Percentiles rank a stretch among this genome's conserved stretches.
Evolutionary conservation across 2,113 vertebrate species (phyloP).

Genomic region (Phaetusa simplex): DNA sequence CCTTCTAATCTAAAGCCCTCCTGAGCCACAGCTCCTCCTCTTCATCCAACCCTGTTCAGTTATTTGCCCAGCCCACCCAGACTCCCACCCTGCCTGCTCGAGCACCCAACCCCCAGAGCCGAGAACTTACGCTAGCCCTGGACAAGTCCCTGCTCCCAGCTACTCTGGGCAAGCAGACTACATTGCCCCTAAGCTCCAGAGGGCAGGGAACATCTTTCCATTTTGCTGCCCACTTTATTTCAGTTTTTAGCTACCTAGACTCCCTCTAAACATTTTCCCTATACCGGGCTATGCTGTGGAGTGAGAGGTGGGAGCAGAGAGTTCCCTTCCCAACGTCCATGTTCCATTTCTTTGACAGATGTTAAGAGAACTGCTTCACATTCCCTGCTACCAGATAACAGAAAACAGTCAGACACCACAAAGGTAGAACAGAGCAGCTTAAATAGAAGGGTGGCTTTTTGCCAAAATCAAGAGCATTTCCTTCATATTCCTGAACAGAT

Average conservation of each 20-base stretch:
- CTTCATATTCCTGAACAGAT: background rate
- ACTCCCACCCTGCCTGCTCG: rapidly evolving
- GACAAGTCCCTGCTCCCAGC: background rate
- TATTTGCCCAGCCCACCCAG: background rate
- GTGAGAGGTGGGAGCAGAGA: background rate
- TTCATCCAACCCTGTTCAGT: background rate
- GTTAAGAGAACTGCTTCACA: background rate
- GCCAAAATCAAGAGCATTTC: background rate
- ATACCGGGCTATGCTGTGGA: background rate
- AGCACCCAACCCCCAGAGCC: background rate
- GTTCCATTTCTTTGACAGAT: background rate
- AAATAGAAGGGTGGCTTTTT: background rate
- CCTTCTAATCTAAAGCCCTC: background rate
- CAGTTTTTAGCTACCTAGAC: background rate
- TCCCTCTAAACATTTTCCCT: background rate
- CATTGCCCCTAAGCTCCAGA: background rate
- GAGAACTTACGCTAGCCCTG: background rate
- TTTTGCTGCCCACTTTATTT: background rate
- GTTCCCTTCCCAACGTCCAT: background rate
- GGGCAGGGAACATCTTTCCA: background rate
- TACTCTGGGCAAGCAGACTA: background rate
- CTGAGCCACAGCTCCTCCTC: background rate
- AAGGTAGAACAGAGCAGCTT: background rate
- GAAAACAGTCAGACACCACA: background rate
- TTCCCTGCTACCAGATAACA: background rate